Conservation (phyloP, 2,113 vertebrate genomes). For the Cathartes aura region DNA sequence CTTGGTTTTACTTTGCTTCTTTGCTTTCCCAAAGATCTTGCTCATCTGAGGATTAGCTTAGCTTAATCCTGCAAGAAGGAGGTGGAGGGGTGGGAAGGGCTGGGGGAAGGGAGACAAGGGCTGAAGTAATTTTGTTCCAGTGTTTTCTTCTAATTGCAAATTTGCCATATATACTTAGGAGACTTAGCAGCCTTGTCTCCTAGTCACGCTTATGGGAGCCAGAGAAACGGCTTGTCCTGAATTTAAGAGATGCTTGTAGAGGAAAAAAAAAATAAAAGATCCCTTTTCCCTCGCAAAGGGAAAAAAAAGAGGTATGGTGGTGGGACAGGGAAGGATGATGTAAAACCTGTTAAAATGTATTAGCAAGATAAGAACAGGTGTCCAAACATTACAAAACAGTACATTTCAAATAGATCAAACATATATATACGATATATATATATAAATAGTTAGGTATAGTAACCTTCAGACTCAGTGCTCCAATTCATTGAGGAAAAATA, state of each 20-base stretch:
- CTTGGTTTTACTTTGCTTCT: conserved; percentile 34
- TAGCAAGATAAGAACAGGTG: not conserved
- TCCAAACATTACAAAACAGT: not conserved
- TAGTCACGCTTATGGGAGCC: not conserved
- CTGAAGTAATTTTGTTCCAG: conserved; percentile 1
- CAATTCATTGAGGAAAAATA: conserved; percentile 10
- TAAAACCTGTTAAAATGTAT: not conserved
- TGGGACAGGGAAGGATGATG: not conserved
- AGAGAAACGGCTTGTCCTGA: not conserved
- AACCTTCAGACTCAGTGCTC: not conserved
- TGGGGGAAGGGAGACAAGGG: not conserved
- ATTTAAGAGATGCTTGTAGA: not conserved
- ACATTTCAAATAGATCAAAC: not conserved
- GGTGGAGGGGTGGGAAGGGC: not conserved
- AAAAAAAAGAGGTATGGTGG: not conserved
- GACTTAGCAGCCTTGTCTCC: not conserved
- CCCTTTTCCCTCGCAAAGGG: not conserved
- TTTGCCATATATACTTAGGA: not conserved
- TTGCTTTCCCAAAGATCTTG: conserved; percentile 40
- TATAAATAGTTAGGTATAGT: not conserved
- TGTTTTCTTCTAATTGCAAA: not conserved
- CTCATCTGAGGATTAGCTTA: conserved; percentile 23
- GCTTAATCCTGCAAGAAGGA: conserved; percentile 35
- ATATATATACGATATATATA: not conserved
- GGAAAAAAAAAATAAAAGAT: not conserved